These are phyloP conservation scores for Echeneis naucrates DNA, from an alignment of 2,797 vertebrate genomes.

Conservation along the genomic window DNA sequence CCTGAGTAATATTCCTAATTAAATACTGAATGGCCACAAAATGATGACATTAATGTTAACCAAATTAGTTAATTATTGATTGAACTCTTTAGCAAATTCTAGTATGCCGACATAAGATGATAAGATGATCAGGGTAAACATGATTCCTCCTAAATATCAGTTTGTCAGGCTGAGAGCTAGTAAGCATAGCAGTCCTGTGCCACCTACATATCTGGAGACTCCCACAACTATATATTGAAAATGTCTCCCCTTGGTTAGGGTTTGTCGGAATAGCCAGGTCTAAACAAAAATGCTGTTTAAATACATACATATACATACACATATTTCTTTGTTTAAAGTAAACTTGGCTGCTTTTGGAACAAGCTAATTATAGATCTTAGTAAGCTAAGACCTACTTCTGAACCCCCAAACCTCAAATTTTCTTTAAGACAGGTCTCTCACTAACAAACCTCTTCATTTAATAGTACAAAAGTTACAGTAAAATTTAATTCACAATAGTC, in stretches of 20 bases:
- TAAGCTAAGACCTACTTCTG: conserved; percentile 6
- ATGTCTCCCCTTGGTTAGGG: background rate
- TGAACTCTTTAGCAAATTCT: background rate
- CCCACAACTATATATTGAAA: background rate
- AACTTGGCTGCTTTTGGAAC: too few species aligned
- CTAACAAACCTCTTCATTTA: background rate
- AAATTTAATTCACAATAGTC: background rate
- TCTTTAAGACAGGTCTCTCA: background rate
- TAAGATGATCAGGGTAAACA: background rate
- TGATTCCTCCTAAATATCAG: background rate
- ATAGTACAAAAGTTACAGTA: background rate
- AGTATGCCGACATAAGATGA: background rate
- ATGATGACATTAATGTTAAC: too few species aligned
- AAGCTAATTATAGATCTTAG: too few species aligned
- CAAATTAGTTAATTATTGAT: too few species aligned
- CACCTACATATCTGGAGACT: background rate
- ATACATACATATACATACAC: too few species aligned
- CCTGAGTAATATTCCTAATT: too few species aligned
- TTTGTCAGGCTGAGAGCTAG: background rate
- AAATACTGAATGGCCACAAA: background rate
- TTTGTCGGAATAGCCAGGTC: background rate
- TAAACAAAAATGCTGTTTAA: too few species aligned
- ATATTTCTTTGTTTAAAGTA: background rate
- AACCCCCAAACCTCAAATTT: background rate
- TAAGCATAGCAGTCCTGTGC: background rate